phyloP scores from a whole-genome alignment of 2,888 invertebrate genomes.

The Copidosoma aretas region DNA sequence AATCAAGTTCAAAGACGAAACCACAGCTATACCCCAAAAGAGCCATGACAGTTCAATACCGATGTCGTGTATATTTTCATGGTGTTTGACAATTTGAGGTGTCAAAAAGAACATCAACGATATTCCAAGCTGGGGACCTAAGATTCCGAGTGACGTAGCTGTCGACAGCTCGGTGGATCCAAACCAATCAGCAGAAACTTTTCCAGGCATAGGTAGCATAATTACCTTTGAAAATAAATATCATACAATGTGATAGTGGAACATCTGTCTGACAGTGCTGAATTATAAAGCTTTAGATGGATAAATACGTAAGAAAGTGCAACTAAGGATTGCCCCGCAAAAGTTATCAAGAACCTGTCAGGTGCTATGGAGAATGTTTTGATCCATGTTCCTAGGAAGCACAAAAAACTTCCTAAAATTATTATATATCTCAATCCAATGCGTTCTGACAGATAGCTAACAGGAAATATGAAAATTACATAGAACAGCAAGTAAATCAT shows the following conservation, averaged over 20 bases:
- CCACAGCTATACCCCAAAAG: slow-evolving; percentile 53
- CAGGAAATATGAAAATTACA: slow-evolving; percentile 72
- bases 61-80: slow-evolving; percentile 62
- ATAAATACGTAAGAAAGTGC: slow-evolving; percentile 51
- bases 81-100: slow-evolving; percentile 66
- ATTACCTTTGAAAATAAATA: slow-evolving; percentile 64
- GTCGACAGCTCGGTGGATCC: slow-evolving; percentile 69
- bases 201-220: slow-evolving; percentile 72
- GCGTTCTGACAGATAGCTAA: slow-evolving; percentile 58
- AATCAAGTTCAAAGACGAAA: slow-evolving; percentile 67
- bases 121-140: slow-evolving; percentile 77
- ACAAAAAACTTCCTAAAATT: slow-evolving; percentile 66
- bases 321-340: slow-evolving; percentile 68
- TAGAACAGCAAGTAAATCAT: slow-evolving; percentile 74
- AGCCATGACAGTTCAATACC: slow-evolving; percentile 58
- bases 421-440: slow-evolving; percentile 66
- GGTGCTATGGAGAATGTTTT: slow-evolving; percentile 69
- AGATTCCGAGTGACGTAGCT: slow-evolving; percentile 76
- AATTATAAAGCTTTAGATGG: neutral
- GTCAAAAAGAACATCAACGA: slow-evolving; percentile 76
- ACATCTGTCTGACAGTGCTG: too few relatives aligned
- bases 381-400: slow-evolving; percentile 69
- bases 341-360: slow-evolving; percentile 69
- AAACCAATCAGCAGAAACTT: slow-evolving; percentile 76
- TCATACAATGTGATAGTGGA: too few relatives aligned